Percentiles rank a stretch among this genome's conserved stretches.
phyloP scores from a whole-genome alignment of 2,113 vertebrate species.

The Perccottus glenii region DNA sequence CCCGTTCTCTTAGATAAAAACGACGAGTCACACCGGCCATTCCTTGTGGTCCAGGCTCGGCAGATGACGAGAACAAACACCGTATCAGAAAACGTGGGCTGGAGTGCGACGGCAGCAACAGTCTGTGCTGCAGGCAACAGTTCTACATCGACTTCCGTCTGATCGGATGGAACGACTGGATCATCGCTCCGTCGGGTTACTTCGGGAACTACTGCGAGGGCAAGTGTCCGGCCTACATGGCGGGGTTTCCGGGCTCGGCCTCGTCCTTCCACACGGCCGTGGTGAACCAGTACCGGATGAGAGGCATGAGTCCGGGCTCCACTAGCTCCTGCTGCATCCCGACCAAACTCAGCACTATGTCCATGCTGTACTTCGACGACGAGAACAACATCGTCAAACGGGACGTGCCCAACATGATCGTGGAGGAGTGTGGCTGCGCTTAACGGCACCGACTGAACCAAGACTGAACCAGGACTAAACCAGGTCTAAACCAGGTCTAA shows the following conservation, averaged over 20 bases:
- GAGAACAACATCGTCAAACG: conserved; percentile 99
- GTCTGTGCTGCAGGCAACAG: conserved; percentile 97
- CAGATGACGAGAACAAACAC: conserved; percentile 91
- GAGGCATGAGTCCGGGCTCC: conserved; percentile 94
- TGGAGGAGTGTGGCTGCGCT: conserved; percentile 98
- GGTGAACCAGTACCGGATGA: conserved; percentile 98
- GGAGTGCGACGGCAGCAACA: conserved; percentile 95
- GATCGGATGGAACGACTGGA: conserved; percentile 99
- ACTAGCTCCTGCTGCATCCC: conserved; percentile 99
- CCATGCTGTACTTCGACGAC: conserved; percentile 99
- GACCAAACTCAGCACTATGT: conserved; percentile 99
- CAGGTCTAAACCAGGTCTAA: no score
- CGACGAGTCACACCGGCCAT: conserved; percentile 94
- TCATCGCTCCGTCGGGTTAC: conserved; percentile 97
- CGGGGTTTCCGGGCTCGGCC: conserved; percentile 93
- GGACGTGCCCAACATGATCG: conserved; percentile 99
- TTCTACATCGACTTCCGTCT: conserved; percentile 99
- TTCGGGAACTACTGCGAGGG: conserved; percentile 99
- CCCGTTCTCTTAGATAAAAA: conserved; percentile 89
- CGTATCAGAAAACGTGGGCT: conserved; percentile 97
- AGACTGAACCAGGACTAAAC: not conserved
- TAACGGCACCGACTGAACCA: conserved; percentile 63
- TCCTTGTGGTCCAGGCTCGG: conserved; percentile 92
- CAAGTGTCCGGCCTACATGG: conserved; percentile 97
- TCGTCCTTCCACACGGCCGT: conserved; percentile 98